These are phyloP conservation scores for Antheraea mylitta DNA, from an alignment of 1,140 invertebrate species.

Conservation along the genomic window DNA sequence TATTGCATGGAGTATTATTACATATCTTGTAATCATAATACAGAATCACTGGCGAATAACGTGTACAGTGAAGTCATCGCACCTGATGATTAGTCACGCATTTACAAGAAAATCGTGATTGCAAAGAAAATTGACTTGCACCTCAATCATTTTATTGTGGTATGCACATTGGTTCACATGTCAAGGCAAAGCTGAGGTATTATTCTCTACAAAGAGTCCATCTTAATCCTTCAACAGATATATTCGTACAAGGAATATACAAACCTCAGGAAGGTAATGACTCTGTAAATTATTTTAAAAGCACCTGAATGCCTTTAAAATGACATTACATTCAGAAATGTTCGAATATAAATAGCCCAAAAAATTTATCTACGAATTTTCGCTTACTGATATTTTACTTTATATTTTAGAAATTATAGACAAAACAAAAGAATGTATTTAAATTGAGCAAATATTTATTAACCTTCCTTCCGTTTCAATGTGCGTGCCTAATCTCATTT, in stretches of 20 bases:
- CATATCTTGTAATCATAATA: slow-evolving; percentile 9
- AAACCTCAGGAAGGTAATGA: neutral
- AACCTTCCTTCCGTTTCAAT: too few relatives aligned
- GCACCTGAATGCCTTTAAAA: neutral
- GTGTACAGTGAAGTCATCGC: slow-evolving; percentile 29
- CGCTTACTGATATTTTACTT: too few relatives aligned
- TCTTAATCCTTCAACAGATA: neutral
- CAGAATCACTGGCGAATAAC: slow-evolving; percentile 17
- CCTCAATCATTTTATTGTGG: slow-evolving; percentile 40
- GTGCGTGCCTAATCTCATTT: too few relatives aligned
- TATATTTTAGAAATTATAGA: too few relatives aligned
- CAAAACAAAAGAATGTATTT: too few relatives aligned
- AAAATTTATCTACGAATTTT: too few relatives aligned
- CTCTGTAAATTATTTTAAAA: neutral
- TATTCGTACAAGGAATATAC: neutral
- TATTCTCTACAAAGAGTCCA: neutral
- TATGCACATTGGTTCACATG: slow-evolving; percentile 14
- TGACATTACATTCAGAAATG: too few relatives aligned
- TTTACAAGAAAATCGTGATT: slow-evolving; percentile 61
- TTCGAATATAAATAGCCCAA: neutral
- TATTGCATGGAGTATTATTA: neutral
- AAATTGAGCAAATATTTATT: too few relatives aligned
- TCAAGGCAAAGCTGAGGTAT: neutral
- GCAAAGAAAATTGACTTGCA: slow-evolving; percentile 44
- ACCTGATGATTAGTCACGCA: slow-evolving; percentile 42